Percentiles rank a stretch among this genome's conserved stretches.
phyloP scores from a whole-genome alignment of 2,888 invertebrate genomes.

The Lysandra coridon region DNA sequence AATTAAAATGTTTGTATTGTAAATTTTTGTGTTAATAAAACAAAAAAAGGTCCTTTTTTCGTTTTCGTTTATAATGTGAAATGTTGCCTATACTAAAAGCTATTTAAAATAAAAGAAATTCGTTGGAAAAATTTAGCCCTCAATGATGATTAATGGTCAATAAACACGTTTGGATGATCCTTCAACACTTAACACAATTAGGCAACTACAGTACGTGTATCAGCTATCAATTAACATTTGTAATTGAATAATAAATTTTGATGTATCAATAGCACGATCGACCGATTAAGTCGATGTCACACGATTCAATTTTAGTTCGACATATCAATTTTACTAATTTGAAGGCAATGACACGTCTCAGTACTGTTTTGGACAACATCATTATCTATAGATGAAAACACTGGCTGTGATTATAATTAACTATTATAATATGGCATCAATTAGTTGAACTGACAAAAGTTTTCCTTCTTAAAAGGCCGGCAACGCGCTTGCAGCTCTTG shows the following conservation, averaged over 20 bases:
- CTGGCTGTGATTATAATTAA: too few relatives aligned
- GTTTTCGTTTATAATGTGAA: background rate
- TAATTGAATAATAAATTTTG: slow-evolving; percentile 35
- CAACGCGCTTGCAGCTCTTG: too few relatives aligned
- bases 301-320: slow-evolving; percentile 32
- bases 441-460: too few relatives aligned
- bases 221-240: slow-evolving; percentile 8
- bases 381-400: too few relatives aligned
- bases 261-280: slow-evolving; percentile 43
- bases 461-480: too few relatives aligned
- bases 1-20: background rate
- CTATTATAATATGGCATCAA: too few relatives aligned
- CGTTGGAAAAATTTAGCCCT: background rate
- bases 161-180: background rate
- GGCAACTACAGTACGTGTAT: slow-evolving; percentile 4
- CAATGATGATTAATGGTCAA: background rate
- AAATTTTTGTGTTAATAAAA: background rate
- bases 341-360: background rate
- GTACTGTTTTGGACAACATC: too few relatives aligned
- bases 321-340: background rate
- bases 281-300: slow-evolving; percentile 48
- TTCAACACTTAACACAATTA: background rate
- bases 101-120: too few relatives aligned
- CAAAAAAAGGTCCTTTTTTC: background rate
- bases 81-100: too few relatives aligned